These are phyloP conservation scores for Dorcus parallelipipedus DNA, from an alignment of 2,888 invertebrate species.

Conservation along the genomic window DNA sequence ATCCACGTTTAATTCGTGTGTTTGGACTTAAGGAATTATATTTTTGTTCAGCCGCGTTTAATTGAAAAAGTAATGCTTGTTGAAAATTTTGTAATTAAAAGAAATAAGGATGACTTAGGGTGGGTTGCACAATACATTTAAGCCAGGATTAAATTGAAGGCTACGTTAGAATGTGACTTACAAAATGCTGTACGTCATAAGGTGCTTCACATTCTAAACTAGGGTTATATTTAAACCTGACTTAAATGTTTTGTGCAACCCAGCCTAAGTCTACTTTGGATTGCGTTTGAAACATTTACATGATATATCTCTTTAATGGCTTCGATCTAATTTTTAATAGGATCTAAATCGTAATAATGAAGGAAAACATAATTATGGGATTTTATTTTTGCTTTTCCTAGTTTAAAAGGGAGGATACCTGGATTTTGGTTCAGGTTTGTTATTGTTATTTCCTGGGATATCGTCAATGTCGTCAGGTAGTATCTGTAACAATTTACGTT, in stretches of 20 bases:
- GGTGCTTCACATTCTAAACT: too few relatives aligned
- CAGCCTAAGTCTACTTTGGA: neutral
- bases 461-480: too few relatives aligned
- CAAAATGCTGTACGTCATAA: too few relatives aligned
- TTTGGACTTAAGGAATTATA: neutral
- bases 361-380: neutral
- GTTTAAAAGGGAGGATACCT: neutral
- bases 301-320: too few relatives aligned
- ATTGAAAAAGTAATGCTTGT: neutral
- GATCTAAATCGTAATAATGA: neutral
- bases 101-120: neutral
- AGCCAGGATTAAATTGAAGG: too few relatives aligned
- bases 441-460: too few relatives aligned
- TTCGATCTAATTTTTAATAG: neutral
- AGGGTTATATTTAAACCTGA: too few relatives aligned
- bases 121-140: too few relatives aligned
- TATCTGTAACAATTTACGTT: too few relatives aligned
- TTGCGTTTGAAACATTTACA: neutral
- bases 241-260: too few relatives aligned
- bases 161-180: too few relatives aligned
- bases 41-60: neutral
- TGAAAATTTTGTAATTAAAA: neutral
- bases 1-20: neutral
- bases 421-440: too few relatives aligned
- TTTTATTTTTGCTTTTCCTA: neutral